Evolutionary conservation across 2,888 invertebrate genomes (phyloP), one percentile per base, ranked within the genome.

Genomic region (Acrobasis repandana): DNA sequence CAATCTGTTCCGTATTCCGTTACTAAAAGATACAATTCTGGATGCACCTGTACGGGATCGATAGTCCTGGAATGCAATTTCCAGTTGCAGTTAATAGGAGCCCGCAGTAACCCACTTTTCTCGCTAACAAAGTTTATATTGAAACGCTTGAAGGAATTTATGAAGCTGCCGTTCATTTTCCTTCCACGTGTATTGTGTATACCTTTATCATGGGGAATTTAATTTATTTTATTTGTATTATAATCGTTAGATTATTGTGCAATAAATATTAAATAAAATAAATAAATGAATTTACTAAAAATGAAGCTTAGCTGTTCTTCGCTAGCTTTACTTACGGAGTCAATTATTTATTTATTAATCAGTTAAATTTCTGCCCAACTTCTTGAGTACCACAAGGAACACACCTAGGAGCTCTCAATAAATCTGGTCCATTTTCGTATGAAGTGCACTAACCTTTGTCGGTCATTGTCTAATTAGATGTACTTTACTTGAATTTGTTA

Each of bases 31-130:
- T 50, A 14, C 50, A 50, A 1, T 50, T 50, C 28, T 5, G 50
- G 50, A 28, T 50, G 52, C 36, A 16, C 34, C 16, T 9, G 15
- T 10, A 9, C 34, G 16, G 51, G 33, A 50, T 50, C 50, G 50
- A 50, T 20, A 2, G 36, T 52, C 52, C 52, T 36, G 16, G 16
- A 52, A 52, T 36, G 52, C 52, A 52, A 52, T 52, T 52, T 36
- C 52, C 52, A 52, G 52, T 9, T 9, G 33, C 33, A 34, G 34
- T 52, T 36, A 36, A 50, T 50, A 50, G 34, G 36, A 52, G 16
- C 36, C 16, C 52, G 33, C 52, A 36, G 34, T 52, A 52, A 52
- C 52, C 52, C 11, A 52, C 16, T 52, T 52, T 36, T 11, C 52
- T 18, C 6, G 33, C 28, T 52, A 50, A 50, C 50, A n/a, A 50